phyloP scores from a whole-genome alignment of 2,888 invertebrate species.

The Acrocera orbiculus region DNA sequence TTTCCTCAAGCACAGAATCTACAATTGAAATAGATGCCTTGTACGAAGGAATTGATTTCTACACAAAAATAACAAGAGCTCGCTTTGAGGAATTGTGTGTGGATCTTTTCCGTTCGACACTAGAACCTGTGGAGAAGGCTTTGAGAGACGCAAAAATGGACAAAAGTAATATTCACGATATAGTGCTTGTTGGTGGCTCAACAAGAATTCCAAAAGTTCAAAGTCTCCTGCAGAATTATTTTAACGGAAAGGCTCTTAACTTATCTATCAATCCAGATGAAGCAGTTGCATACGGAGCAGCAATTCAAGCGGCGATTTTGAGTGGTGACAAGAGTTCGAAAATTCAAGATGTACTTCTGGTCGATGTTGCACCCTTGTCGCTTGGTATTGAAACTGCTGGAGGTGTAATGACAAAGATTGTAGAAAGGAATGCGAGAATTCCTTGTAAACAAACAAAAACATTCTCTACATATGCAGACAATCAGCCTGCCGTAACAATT shows the following conservation, averaged over 20 bases:
- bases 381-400: slow-evolving; percentile 64
- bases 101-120: slow-evolving; percentile 51
- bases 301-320: slow-evolving; percentile 55
- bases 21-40: slow-evolving; percentile 58
- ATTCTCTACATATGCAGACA: slow-evolving; percentile 67
- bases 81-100: slow-evolving; percentile 59
- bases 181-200: slow-evolving; percentile 67
- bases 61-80: slow-evolving; percentile 52
- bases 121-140: slow-evolving; percentile 63
- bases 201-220: slow-evolving; percentile 67
- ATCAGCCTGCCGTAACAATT: slow-evolving; percentile 57
- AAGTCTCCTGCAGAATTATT: slow-evolving; percentile 53
- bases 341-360: slow-evolving; percentile 55
- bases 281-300: slow-evolving; percentile 63
- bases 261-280: slow-evolving; percentile 65
- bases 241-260: slow-evolving; percentile 53
- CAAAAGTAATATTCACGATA: slow-evolving; percentile 55
- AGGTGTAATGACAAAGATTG: slow-evolving; percentile 62
- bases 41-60: slow-evolving; percentile 54
- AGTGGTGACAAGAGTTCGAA: slow-evolving; percentile 49
- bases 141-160: slow-evolving; percentile 61
- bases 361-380: slow-evolving; percentile 51
- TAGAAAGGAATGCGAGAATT: slow-evolving; percentile 52
- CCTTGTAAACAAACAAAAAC: slow-evolving; percentile 55
- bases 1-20: slow-evolving; percentile 61